These are phyloP conservation scores for Marasmarcha lunaedactyla DNA, from an alignment of 2,888 invertebrate genomes.

Conservation along the genomic window DNA sequence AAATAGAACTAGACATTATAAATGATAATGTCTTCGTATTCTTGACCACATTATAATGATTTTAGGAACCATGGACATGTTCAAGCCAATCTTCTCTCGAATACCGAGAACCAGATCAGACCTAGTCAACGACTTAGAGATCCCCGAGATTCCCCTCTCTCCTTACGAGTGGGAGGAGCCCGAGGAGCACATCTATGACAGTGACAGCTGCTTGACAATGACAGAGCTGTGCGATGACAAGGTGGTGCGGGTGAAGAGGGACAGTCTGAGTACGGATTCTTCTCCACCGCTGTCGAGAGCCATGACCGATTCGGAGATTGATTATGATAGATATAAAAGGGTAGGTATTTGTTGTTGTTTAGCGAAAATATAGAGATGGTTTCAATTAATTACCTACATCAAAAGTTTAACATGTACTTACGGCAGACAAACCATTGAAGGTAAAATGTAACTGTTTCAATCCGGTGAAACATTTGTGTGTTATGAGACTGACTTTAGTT, in stretches of 20 bases:
- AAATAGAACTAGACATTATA: too few relatives aligned
- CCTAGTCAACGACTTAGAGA: slow-evolving; percentile 42
- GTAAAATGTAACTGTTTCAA: too few relatives aligned
- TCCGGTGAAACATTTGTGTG: too few relatives aligned
- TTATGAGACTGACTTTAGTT: too few relatives aligned
- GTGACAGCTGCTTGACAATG: neutral
- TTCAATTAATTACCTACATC: too few relatives aligned
- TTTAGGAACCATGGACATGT: slow-evolving; percentile 53
- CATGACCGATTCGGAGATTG: slow-evolving; percentile 56
- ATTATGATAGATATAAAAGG: slow-evolving; percentile 38
- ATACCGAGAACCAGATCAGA: slow-evolving; percentile 42
- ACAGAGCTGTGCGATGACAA: slow-evolving; percentile 8
- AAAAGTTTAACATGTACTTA: too few relatives aligned
- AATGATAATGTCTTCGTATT: too few relatives aligned
- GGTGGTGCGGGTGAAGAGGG: slow-evolving; percentile 19
- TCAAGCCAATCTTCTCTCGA: slow-evolving; percentile 32
- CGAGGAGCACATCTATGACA: slow-evolving; percentile 13
- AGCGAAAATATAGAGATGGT: too few relatives aligned
- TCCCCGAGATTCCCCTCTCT: slow-evolving; percentile 30
- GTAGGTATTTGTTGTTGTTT: slow-evolving; percentile 25
- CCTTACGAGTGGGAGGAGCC: slow-evolving; percentile 38
- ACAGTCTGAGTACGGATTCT: slow-evolving; percentile 34
- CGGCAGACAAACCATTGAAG: too few relatives aligned
- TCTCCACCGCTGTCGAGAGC: slow-evolving; percentile 47
- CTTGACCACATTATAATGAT: too few relatives aligned